Percentiles rank a stretch among this genome's conserved stretches.
phyloP scores from a whole-genome alignment of 2,888 invertebrate genomes.

The Coenonympha glycerion region DNA sequence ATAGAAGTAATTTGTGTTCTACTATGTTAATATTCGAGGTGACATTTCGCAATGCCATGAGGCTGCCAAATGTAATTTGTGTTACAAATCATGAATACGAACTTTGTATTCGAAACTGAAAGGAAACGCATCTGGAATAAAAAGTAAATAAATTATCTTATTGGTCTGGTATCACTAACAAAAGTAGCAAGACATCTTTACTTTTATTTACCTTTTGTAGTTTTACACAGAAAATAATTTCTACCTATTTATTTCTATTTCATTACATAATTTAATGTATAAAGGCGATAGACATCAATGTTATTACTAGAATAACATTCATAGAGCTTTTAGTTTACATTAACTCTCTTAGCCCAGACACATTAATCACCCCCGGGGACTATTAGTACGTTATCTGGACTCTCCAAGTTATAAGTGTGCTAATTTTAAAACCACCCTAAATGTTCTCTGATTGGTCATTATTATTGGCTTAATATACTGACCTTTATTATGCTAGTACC shows the following conservation, averaged over 20 bases:
- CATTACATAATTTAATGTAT: too few relatives aligned
- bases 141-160: conserved; percentile 42
- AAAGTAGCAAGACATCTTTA: conserved; percentile 34
- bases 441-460: too few relatives aligned
- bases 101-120: conserved; percentile 52
- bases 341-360: conserved; percentile 61
- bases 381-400: too few relatives aligned
- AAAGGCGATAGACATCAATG: too few relatives aligned
- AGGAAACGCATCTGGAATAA: conserved; percentile 50
- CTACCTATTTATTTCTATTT: too few relatives aligned
- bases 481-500: too few relatives aligned
- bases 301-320: conserved; percentile 52
- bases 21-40: conserved; percentile 35
- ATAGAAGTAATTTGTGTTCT: conserved; percentile 5
- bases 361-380: too few relatives aligned
- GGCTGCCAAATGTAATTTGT: conserved; percentile 39
- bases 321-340: conserved; percentile 60
- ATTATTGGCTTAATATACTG: too few relatives aligned
- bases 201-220: too few relatives aligned
- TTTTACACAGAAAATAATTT: too few relatives aligned
- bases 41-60: conserved; percentile 48
- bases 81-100: conserved; percentile 53
- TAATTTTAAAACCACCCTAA: too few relatives aligned
- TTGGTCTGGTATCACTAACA: conserved; percentile 20
- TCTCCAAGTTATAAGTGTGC: too few relatives aligned